Evolutionary conservation across 1,140 invertebrate species (phyloP).

Genomic region (Olivierus martensii): DNA sequence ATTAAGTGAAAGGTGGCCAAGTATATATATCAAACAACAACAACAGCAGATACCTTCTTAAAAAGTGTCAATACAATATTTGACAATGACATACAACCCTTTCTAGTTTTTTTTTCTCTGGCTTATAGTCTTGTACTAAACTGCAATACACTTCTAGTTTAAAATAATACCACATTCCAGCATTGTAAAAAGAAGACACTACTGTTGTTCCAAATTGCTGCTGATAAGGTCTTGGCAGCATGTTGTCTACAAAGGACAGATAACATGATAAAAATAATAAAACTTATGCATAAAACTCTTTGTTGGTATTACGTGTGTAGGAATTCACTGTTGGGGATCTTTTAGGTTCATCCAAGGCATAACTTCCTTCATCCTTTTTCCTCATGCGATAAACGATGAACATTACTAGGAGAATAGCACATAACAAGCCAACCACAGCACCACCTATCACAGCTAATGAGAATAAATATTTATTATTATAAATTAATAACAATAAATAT

Average conservation of each 20-base stretch:
- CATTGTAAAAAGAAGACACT: too few species aligned
- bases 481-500: background rate
- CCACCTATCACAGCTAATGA: constrained; percentile 88
- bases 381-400: constrained; percentile 99
- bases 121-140: too few species aligned
- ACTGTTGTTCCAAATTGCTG: too few species aligned
- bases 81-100: too few species aligned
- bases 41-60: too few species aligned
- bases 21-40: too few species aligned
- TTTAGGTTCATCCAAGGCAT: constrained; percentile 92
- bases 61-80: too few species aligned
- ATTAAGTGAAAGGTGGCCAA: too few species aligned
- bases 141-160: too few species aligned
- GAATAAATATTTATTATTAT: constrained; percentile 20
- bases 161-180: too few species aligned
- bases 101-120: too few species aligned
- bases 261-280: background rate
- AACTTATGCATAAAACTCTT: constrained; percentile 77
- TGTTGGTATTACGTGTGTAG: constrained; percentile 78
- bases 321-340: constrained; percentile 77
- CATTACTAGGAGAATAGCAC: constrained; percentile 96
- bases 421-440: constrained; percentile 88
- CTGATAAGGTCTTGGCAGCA: background rate
- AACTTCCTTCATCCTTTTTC: constrained; percentile 99
- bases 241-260: background rate